Evolutionary conservation across 2,888 invertebrate genomes (phyloP).

Genomic region (Rapana venosa): DNA sequence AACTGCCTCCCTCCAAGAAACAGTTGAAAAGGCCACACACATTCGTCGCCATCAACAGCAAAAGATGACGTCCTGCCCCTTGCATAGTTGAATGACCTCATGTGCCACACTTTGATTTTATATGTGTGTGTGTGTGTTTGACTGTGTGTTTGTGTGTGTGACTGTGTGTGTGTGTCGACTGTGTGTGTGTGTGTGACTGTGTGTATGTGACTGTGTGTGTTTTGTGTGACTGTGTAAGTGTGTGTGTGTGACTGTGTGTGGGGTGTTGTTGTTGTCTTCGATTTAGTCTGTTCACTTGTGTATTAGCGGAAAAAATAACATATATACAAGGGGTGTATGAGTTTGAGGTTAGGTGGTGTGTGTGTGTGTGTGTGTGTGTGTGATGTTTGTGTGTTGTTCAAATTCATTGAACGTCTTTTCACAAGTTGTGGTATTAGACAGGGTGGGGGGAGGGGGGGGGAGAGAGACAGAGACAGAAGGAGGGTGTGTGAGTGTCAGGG

Average conservation of each 20-base stretch:
- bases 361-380: too few relatives aligned
- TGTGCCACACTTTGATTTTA: too few relatives aligned
- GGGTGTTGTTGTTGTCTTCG: neutral
- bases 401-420: too few relatives aligned
- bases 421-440: too few relatives aligned
- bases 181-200: neutral
- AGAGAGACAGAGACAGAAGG: too few relatives aligned
- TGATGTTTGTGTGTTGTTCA: too few relatives aligned
- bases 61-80: neutral
- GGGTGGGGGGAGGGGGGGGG: too few relatives aligned
- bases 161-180: too few relatives aligned
- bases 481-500: too few relatives aligned
- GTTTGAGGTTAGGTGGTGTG: neutral
- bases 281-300: neutral
- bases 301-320: too few relatives aligned
- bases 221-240: neutral
- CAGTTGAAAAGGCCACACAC: neutral
- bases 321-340: neutral
- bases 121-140: too few relatives aligned
- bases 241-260: neutral
- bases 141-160: neutral
- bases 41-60: neutral
- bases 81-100: too few relatives aligned
- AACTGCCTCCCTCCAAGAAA: neutral
- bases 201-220: neutral